Base-by-base conservation (phyloP, 2,113 vertebrate species). In the Heteronetta atricapilla region DNA sequence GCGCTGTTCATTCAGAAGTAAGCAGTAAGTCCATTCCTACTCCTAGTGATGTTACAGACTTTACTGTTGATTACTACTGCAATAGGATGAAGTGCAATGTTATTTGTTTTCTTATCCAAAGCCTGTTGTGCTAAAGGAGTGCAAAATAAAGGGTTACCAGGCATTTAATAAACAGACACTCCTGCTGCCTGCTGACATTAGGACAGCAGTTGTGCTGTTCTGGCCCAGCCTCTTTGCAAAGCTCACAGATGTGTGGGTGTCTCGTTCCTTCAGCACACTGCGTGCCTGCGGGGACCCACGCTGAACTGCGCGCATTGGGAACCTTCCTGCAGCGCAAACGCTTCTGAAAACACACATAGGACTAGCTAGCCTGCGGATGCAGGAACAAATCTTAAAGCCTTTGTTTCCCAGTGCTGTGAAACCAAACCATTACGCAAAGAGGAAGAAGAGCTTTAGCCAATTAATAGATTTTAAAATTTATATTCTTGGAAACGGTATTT, bases 281-380 rank as follows among this genome's bases (percentile, higher is more conserved):
- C 0, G 1, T 5, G 25, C 22, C 2, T 26, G 16, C 28, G 22
- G 36, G 42, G 58, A 58, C 8, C 52, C 29, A 26, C 55, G 4
- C 17, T 18, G 64, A 38, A 4, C 63, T 11, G 10, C 22, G 20
- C 16, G 5, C 40, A 3, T 13, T 1, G 23, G 26, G 26, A 59
- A 21, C 4, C 25, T 13, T 31, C n/a, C 21, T 21, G 53, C 25
- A 3, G 0, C 0, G 2, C 1, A 12, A 34, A 12, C 1, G 40
- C 28, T 26, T 52, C 8, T n/a, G 20, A 19, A 78, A 52, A 15
- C 19, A 23, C 34, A 29, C 3, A 1, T 17, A 48, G 46, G 46
- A 48, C 46, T 48, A 48, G 46, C 46, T 22, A 10, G 20, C 10
- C 4, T 22, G 46, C 11, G 20, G 21, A 48, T 48, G 10, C 46